Evolutionary conservation across 2,113 vertebrate species (phyloP).

Genomic region (Bubo blakistoni): DNA sequence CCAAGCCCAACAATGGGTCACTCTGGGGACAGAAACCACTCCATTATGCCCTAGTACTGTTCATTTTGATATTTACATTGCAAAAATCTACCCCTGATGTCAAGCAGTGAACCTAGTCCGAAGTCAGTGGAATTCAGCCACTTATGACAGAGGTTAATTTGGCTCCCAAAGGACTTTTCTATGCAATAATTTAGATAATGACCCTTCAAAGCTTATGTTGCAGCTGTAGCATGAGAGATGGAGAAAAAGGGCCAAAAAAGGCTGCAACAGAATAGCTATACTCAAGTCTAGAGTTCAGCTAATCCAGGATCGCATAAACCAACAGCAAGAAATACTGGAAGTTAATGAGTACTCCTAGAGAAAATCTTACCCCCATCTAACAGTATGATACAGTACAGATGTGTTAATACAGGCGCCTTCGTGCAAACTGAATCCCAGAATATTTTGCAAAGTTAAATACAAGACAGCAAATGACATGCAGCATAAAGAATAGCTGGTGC

Average conservation of each 20-base stretch:
- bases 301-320: neutral
- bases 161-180: slow-evolving; percentile 2
- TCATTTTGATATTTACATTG: slow-evolving; percentile 21
- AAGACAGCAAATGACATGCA: slow-evolving; percentile 13
- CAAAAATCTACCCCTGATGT: slow-evolving; percentile 9
- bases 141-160: slow-evolving; percentile 20
- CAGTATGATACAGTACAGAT: neutral
- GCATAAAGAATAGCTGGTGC: slow-evolving; percentile 56
- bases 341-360: neutral
- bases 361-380: neutral
- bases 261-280: neutral
- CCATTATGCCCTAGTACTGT: neutral
- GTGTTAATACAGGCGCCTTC: neutral
- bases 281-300: neutral
- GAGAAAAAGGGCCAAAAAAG: neutral
- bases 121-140: slow-evolving; percentile 28
- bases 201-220: neutral
- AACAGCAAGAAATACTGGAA: neutral
- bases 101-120: neutral
- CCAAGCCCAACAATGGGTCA: neutral
- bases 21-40: neutral
- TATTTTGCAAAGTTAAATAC: slow-evolving; percentile 42
- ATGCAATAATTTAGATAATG: neutral
- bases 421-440: slow-evolving; percentile 23
- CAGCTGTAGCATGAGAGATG: neutral